Base-by-base conservation (phyloP, 2,797 vertebrate species). In the Poeciliopsis turneri region DNA sequence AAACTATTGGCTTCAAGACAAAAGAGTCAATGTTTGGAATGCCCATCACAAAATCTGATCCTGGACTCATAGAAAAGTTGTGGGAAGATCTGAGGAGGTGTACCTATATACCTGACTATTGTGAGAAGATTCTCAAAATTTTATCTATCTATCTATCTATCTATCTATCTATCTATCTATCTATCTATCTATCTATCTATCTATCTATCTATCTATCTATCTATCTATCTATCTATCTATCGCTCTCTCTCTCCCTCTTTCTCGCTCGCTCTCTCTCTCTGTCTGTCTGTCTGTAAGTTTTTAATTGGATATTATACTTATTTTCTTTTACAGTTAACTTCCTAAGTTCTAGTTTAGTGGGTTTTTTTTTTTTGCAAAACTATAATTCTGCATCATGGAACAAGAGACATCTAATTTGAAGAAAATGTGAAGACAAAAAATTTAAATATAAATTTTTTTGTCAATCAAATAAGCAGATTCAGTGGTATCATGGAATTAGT, bases 401-500 rank as follows among this genome's bases (percentile, higher is more conserved):
- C 33, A 33, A 33, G 15, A 64, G 30, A 20, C 2, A 18, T 20
- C 2, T 68, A 41, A 41, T 4, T 15, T 25, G 20, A 68, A 68
- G 36, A 41, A 36, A 39, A 5, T 41, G 20, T 68, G 0, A 68
- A 41, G 33, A 5, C 28, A 66, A 30, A 39, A 51, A 64, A 73
- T 11, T 18, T 53, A 41, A 4, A 13, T 16, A 59, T 45, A 41
- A 49, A 33, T 41, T 0, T 78, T 39, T 47, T 75, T 11, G 43
- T 78, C 74, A 79, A 0, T 77, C 30, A 30, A 64, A 2, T 51
- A 25, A 61, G 4, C 12, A 55, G 7, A 69, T 30, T 10, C 33
- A 72, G 25, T 36, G 11, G 5, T n/a, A 16, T 3, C 1, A 15
- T 80, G 43, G 5, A 41, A 16, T 80, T 64, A 85, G 83, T 33